Base-by-base conservation (phyloP, 2,113 vertebrate genomes). In the Tenrec ecaudatus region DNA sequence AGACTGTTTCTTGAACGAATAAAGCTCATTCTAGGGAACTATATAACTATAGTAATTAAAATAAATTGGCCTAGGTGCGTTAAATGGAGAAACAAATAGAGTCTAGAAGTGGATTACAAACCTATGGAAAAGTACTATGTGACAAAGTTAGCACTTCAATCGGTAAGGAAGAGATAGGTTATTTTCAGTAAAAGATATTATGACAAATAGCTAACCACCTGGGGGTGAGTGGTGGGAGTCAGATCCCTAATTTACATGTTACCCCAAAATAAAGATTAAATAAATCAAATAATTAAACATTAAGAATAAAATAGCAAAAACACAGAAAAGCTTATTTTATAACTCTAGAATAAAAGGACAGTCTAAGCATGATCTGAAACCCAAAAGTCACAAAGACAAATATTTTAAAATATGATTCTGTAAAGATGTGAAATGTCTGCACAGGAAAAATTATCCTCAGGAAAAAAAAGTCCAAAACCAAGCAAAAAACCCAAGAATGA, bases 1-100 rank as follows among this genome's bases (percentile, higher is more conserved):
- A 64, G 40, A 75, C 16, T 78, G 80, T 83, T 92, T 77, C 84
- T 91, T 71, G 43, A 91, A 93, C 58, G 43, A 92, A n/a, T 73
- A 60, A 86, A 62, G 12, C 73, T 93, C 36, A 62, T 88, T 89
- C 93, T 79, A 64, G n/a, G 79, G 82, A 91, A 73, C n/a, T 81
- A 22, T 80, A 86, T 93, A 86, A 53, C n/a, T 40, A 58, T 27
- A 62, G 20, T 91, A 94, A 95, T 92, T 94, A 89, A 96, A 96
- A 84, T 75, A 91, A 89, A 89, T 89, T 68, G 14, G 23, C 82
- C 31, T 80, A 84, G 73, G 58, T 95, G 71, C n/a, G 84, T 71
- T 92, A 71, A 27, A 66, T 43, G 71, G n/a, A 94, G 86, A 43
- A 93, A 71, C 82, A 60, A 94, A 86, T 15, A 62, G 22, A 92